phyloP scores from a whole-genome alignment of 2,797 vertebrate genomes.

The Neoniphon sammara region DNA sequence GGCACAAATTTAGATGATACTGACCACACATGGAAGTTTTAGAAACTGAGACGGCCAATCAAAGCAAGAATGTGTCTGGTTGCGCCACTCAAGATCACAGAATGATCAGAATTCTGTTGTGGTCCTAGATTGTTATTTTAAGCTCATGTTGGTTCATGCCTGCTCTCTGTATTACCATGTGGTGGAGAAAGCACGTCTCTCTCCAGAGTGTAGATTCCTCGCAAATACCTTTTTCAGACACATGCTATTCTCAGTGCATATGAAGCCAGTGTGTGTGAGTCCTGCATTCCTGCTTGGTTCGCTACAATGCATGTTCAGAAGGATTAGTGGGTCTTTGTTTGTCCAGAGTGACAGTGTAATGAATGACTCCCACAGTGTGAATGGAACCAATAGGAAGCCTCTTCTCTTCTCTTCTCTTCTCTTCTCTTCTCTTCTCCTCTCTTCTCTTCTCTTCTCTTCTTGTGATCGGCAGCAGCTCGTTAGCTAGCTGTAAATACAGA shows the following conservation, averaged over 20 bases:
- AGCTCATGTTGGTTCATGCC: constrained; percentile 27
- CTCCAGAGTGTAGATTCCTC: not conserved
- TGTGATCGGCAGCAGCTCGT: constrained; percentile 52
- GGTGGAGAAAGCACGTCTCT: not conserved
- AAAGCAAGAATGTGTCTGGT: constrained; percentile 5
- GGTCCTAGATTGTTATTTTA: constrained; percentile 28
- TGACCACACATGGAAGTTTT: not conserved
- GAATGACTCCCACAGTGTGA: constrained; percentile 52
- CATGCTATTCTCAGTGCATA: constrained; percentile 7
- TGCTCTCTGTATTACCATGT: not conserved
- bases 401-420: constrained; percentile 24
- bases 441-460: too few relatives aligned
- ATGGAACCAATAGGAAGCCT: constrained; percentile 37
- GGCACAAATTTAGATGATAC: too few relatives aligned
- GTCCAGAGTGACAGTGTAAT: constrained; percentile 32
- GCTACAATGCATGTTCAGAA: constrained; percentile 28
- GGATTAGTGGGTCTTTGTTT: constrained; percentile 50
- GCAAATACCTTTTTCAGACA: not conserved
- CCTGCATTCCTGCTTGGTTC: constrained; percentile 23
- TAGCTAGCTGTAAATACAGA: constrained; percentile 63
- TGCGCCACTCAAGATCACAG: not conserved
- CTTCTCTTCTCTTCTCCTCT: not conserved
- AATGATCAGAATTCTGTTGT: constrained; percentile 30
- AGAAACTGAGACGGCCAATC: constrained; percentile 7
- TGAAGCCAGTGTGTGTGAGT: not conserved